These are phyloP conservation scores for Drosophila mayaguana DNA, from an alignment of 2,888 invertebrate genomes.

Conservation along the genomic window DNA sequence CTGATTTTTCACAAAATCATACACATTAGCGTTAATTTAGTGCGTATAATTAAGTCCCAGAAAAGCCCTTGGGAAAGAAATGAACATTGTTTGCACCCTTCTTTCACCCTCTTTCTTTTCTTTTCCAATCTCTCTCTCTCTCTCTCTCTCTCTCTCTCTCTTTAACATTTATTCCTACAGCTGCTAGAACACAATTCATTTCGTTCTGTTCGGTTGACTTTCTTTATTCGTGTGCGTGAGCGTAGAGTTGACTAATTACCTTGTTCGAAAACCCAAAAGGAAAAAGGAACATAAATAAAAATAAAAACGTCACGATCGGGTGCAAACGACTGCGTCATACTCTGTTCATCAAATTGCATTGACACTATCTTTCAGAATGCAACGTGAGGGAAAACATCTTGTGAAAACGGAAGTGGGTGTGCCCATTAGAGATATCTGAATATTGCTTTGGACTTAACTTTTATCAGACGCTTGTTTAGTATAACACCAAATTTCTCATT, in stretches of 20 bases:
- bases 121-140: slow-evolving; percentile 12
- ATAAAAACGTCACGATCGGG: slow-evolving; percentile 9
- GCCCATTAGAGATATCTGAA: neutral
- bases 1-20: slow-evolving; percentile 44
- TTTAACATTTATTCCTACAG: slow-evolving; percentile 34
- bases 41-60: slow-evolving; percentile 55
- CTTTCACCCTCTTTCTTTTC: neutral
- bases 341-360: neutral
- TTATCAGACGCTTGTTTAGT: neutral
- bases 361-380: neutral
- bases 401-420: neutral
- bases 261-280: slow-evolving; percentile 30
- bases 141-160: slow-evolving; percentile 13
- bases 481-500: neutral
- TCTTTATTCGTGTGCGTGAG: slow-evolving; percentile 51
- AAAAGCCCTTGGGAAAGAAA: slow-evolving; percentile 34
- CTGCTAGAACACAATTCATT: slow-evolving; percentile 47
- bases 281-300: slow-evolving; percentile 1
- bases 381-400: neutral
- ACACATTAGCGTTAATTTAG: slow-evolving; percentile 64
- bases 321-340: slow-evolving; percentile 10
- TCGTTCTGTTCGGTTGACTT: slow-evolving; percentile 65
- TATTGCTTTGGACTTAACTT: neutral
- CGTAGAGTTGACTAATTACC: slow-evolving; percentile 62
- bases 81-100: slow-evolving; percentile 7